These are phyloP conservation scores for Gymnobelideus leadbeateri DNA, from an alignment of 2,113 vertebrate genomes.

Conservation along the genomic window DNA sequence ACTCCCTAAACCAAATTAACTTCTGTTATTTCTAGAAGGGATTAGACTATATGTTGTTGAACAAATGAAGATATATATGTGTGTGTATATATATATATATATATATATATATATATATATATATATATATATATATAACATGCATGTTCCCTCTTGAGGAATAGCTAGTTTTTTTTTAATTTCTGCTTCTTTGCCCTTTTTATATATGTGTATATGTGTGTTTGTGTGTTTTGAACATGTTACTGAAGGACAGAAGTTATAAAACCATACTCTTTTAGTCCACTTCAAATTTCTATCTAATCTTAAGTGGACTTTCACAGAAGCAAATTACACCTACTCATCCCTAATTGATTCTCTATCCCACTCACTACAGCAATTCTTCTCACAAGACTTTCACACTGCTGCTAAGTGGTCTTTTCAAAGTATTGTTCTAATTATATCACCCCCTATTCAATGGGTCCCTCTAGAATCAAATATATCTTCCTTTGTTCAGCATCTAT, in stretches of 20 bases:
- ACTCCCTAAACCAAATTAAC: background rate
- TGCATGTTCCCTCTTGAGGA: background rate
- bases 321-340: background rate
- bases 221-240: background rate
- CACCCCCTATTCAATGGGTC: background rate
- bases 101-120: no score
- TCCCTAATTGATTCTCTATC: background rate
- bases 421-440: background rate
- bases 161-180: background rate
- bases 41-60: background rate
- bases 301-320: background rate
- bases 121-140: background rate
- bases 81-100: no score
- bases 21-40: background rate
- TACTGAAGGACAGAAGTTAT: background rate
- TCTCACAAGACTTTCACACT: background rate
- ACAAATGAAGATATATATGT: background rate
- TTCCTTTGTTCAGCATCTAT: background rate
- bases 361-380: background rate
- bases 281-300: background rate
- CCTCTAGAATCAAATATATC: background rate
- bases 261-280: background rate
- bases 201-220: background rate
- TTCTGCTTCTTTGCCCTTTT: background rate
- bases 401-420: background rate